Conservation (phyloP, 2,888 invertebrate species). For the Himalopsyche kuldschensis region DNA sequence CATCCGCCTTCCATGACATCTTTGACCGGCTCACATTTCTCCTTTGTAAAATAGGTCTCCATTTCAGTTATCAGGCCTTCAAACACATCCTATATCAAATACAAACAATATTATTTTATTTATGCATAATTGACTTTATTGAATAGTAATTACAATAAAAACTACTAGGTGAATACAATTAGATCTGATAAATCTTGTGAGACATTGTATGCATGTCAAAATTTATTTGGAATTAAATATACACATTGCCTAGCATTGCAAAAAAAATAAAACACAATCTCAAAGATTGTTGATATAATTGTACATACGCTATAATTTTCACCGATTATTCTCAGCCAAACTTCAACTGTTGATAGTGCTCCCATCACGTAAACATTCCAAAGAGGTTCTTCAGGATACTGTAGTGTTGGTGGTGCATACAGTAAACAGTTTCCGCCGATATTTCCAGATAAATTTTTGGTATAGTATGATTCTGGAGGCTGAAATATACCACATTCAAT, state of each 20-base stretch:
- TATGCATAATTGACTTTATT: no score
- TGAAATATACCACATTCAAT: no score
- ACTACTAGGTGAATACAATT: no score
- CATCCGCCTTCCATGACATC: conserved; percentile 39
- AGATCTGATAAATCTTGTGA: no score
- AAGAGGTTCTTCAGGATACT: conserved; percentile 54
- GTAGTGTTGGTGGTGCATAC: conserved; percentile 47
- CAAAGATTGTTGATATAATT: neutral
- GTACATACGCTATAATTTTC: conserved; percentile 63
- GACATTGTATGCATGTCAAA: no score
- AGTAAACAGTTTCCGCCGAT: neutral
- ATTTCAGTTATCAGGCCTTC: conserved; percentile 58
- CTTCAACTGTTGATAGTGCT: conserved; percentile 63
- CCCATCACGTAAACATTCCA: conserved; percentile 67
- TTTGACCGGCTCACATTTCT: neutral
- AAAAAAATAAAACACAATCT: neutral
- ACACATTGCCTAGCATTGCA: no score
- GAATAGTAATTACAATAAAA: no score
- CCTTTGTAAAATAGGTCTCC: conserved; percentile 34
- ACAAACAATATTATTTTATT: neutral
- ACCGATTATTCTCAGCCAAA: conserved; percentile 70
- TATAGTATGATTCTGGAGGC: neutral
- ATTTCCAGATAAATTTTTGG: conserved; percentile 4
- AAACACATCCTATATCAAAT: conserved; percentile 50
- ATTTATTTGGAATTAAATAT: no score